Evolutionary conservation across 37 sponge, comb jelly and placozoan species (phyloP).

Genomic region (Aphrocallistes beatrix): DNA sequence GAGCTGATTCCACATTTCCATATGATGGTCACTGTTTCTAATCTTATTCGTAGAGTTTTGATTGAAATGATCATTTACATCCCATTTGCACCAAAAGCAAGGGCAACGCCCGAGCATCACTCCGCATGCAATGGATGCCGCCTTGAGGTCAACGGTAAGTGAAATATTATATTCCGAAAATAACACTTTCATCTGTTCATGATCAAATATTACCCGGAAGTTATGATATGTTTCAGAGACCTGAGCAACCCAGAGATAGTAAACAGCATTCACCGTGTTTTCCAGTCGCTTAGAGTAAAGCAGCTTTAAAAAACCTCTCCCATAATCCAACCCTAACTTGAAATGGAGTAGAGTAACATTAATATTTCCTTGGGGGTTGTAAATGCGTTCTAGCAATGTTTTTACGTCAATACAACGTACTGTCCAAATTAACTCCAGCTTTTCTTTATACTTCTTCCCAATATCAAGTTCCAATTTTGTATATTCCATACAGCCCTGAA

Average conservation of each 20-base stretch:
- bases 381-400: neutral
- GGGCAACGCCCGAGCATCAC: neutral
- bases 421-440: neutral
- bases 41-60: neutral
- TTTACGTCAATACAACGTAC: neutral
- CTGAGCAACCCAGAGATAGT: neutral
- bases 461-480: neutral
- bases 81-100: neutral
- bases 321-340: neutral
- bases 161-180: conserved; percentile 11
- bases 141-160: neutral
- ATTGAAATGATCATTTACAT: neutral
- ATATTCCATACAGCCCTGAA: neutral
- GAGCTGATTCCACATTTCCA: neutral
- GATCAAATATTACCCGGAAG: neutral
- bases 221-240: neutral
- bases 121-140: neutral
- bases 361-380: neutral
- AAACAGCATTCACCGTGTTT: neutral
- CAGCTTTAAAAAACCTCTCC: neutral
- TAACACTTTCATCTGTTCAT: neutral
- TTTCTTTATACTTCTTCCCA: neutral
- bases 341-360: neutral
- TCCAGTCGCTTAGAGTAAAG: neutral
- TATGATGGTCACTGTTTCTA: conserved; percentile 5